Conservation (phyloP, 1,140 invertebrate genomes). For the Trachymyrmex cornetzi region DNA sequence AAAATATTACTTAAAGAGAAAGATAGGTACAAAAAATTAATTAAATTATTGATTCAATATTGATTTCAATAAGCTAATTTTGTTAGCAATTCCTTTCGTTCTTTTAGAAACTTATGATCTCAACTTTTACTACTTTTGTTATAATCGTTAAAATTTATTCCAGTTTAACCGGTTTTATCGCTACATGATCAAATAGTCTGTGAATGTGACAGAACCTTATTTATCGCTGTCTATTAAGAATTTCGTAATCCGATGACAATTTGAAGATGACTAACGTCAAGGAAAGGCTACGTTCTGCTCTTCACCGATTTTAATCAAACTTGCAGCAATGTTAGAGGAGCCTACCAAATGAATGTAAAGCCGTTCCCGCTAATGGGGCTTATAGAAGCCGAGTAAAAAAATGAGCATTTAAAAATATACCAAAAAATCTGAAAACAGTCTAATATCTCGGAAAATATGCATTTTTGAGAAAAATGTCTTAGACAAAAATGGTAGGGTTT, state of each 20-base stretch:
- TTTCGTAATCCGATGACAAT: not conserved
- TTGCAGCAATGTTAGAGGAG: too few species aligned
- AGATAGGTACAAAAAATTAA: not conserved
- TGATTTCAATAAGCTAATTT: not conserved
- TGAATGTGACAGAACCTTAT: not conserved
- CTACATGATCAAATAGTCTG: not conserved
- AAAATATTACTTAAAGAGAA: not conserved
- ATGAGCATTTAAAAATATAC: too few species aligned
- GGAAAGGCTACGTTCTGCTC: too few species aligned
- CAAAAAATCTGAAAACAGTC: too few species aligned
- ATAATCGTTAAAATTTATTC: not conserved
- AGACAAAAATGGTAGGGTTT: too few species aligned
- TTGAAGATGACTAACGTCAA: not conserved
- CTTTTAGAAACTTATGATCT: not conserved
- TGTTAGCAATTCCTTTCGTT: not conserved
- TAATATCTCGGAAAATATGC: too few species aligned
- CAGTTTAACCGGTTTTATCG: slow-evolving; percentile 31
- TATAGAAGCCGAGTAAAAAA: too few species aligned
- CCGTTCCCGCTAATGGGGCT: too few species aligned
- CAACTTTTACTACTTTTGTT: not conserved
- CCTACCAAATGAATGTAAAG: too few species aligned
- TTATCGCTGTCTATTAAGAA: not conserved
- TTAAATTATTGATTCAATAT: not conserved
- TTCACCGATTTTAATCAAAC: too few species aligned
- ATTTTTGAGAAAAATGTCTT: too few species aligned